Evolutionary conservation across 2,113 vertebrate genomes (phyloP).

Genomic region (Propithecus coquereli): DNA sequence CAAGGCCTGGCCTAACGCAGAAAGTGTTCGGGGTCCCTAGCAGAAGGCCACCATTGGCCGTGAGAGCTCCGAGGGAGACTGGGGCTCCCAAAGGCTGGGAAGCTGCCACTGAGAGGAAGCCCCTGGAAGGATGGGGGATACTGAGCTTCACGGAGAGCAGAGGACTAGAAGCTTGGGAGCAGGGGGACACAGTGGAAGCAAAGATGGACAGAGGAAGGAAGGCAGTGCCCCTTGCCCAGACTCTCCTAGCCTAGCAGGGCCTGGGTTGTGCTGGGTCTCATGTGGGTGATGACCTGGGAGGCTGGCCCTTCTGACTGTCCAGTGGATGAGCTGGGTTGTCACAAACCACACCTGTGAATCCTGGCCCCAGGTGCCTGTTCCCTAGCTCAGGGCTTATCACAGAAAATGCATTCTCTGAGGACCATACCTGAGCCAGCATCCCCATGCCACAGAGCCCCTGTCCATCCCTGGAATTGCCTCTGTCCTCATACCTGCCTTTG

Average conservation of each 20-base stretch:
- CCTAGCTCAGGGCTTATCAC: neutral
- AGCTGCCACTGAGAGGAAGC: neutral
- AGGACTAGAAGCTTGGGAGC: neutral
- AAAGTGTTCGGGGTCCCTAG: neutral
- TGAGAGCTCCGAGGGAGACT: neutral
- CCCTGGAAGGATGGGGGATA: neutral
- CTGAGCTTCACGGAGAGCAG: neutral
- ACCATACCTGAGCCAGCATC: neutral
- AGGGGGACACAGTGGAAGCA: neutral
- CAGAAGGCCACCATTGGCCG: neutral
- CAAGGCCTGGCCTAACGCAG: neutral
- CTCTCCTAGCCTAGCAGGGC: neutral
- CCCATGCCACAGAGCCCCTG: neutral
- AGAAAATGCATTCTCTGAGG: neutral
- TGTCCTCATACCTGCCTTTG: slow-evolving; percentile 56
- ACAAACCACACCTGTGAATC: neutral
- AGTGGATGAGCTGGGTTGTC: neutral
- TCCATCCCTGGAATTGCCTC: neutral
- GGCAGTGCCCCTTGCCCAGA: neutral
- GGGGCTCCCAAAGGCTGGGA: neutral
- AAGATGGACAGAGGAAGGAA: neutral
- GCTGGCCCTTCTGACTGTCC: neutral
- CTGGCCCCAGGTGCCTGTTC: neutral
- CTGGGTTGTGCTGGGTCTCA: neutral
- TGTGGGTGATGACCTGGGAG: neutral